These are phyloP conservation scores for Cheirogaleus medius DNA, from an alignment of 2,113 vertebrate species.

Conservation along the genomic window DNA sequence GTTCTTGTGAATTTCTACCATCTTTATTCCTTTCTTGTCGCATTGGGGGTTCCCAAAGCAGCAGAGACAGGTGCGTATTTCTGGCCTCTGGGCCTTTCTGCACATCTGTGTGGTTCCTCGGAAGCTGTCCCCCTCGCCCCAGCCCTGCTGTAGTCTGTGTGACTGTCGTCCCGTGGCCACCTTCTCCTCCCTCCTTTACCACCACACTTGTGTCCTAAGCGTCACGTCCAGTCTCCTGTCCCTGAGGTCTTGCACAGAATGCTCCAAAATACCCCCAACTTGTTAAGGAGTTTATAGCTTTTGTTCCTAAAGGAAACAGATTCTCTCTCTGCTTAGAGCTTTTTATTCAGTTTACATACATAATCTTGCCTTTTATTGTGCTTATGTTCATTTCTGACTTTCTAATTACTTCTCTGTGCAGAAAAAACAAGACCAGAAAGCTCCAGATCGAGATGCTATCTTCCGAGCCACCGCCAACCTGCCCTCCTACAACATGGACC, in stretches of 20 bases:
- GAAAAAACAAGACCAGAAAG: slow-evolving; percentile 97
- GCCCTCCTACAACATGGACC: slow-evolving; percentile 89
- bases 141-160: accelerated
- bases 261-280: not conserved
- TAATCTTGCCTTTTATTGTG: too few species aligned
- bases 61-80: accelerated
- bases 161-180: accelerated
- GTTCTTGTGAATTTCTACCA: not conserved
- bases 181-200: not conserved
- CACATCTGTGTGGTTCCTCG: not conserved
- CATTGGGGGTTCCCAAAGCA: not conserved
- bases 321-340: not conserved
- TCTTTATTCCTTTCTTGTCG: accelerated
- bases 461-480: slow-evolving; percentile 93
- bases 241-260: not conserved
- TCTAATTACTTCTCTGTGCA: slow-evolving; percentile 64
- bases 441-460: slow-evolving; percentile 97
- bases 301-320: accelerated
- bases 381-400: not conserved
- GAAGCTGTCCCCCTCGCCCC: not conserved
- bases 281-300: accelerated
- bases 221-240: not conserved
- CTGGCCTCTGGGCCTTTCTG: not conserved
- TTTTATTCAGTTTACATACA: accelerated
- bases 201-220: accelerated